Evolutionary conservation across 1,140 invertebrate genomes (phyloP), one percentile per base, ranked within the genome.

Genomic region (Neomicropteryx cornuta): DNA sequence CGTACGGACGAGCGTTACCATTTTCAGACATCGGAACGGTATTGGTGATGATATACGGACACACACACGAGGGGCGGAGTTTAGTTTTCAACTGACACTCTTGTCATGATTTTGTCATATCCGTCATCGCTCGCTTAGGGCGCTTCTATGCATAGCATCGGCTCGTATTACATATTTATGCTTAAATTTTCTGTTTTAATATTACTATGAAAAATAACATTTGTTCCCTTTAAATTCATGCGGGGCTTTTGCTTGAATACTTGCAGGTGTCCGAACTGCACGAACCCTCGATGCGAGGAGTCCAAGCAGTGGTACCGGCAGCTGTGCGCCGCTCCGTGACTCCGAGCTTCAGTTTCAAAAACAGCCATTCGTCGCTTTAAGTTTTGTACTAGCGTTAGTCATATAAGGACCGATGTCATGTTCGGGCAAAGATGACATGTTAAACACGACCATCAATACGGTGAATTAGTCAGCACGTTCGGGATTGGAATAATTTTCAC

Each of bases 251-350:
- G 36, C 43, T 38, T 40, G 28, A 41, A 19, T 49, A 32, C 38
- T 55, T 54, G n/a, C 53, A 66, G 87, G 33, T 97, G 94, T 68
- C 92, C 93, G 1, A 79, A 92, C 66, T 97, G 93, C 64, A 67
- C 72, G 4, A 87, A 83, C 60, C 39, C 55, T 6, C 72, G 71
- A 50, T 88, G 83, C 50, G 48, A 60, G n/a, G 48, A 70, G 2
- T 80, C 80, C 29, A 88, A 87, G 54, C 58, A 66, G 23, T 88
- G 82, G 76, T 87, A 73, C 60, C 64, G 63, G 19, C 50, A 73
- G 48, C 47, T 78, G 24, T 81, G 79, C 53, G 41, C 30, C 27
- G 17, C 11, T 8, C n/a, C 6, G 6, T 27, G n/a, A 27, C 23
- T 27, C 6, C 23, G n/a, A n/a, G 23, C 23, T 6, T 27, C n/a